phyloP scores from a whole-genome alignment of 2,888 invertebrate genomes.

The Nectonema munidae region DNA sequence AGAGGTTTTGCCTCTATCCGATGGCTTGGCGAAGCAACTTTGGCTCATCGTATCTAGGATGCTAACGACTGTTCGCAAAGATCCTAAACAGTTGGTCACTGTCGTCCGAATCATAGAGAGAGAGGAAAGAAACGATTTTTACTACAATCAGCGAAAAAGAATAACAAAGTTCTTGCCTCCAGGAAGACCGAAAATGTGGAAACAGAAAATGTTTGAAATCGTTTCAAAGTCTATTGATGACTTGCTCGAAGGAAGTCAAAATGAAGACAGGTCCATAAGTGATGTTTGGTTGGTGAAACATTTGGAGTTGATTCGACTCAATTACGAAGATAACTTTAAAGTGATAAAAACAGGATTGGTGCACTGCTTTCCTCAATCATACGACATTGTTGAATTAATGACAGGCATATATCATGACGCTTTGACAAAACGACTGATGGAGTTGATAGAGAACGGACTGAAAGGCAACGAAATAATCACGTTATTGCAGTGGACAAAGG shows the following conservation, averaged over 20 bases:
- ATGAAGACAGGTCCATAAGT: conserved; percentile 55
- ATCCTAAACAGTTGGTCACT: conserved; percentile 54
- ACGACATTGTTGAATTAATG: conserved; percentile 59
- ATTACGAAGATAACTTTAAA: conserved; percentile 50
- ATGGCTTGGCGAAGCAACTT: conserved; percentile 55
- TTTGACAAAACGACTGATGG: conserved; percentile 37
- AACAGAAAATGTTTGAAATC: conserved; percentile 46
- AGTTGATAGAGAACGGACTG: conserved; percentile 48
- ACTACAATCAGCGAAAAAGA: conserved; percentile 40
- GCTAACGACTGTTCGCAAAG: conserved; percentile 51
- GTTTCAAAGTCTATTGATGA: conserved; percentile 27
- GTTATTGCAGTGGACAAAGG: conserved; percentile 62
- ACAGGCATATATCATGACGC: conserved; percentile 69
- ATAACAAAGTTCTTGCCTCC: conserved; percentile 64
- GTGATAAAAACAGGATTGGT: conserved; percentile 39
- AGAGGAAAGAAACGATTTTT: conserved; percentile 68
- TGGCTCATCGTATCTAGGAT: conserved; percentile 55
- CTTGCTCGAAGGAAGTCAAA: conserved; percentile 65
- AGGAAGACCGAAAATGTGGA: conserved; percentile 66
- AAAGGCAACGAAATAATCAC: conserved; percentile 90
- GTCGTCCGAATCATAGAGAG: conserved; percentile 74
- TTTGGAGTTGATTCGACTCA: conserved; percentile 32
- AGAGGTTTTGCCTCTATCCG: conserved; percentile 61
- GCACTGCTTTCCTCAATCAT: conserved; percentile 75
- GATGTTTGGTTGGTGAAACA: conserved; percentile 83